phyloP scores from a whole-genome alignment of 2,797 vertebrate species.

The Cynopterus sphinx region DNA sequence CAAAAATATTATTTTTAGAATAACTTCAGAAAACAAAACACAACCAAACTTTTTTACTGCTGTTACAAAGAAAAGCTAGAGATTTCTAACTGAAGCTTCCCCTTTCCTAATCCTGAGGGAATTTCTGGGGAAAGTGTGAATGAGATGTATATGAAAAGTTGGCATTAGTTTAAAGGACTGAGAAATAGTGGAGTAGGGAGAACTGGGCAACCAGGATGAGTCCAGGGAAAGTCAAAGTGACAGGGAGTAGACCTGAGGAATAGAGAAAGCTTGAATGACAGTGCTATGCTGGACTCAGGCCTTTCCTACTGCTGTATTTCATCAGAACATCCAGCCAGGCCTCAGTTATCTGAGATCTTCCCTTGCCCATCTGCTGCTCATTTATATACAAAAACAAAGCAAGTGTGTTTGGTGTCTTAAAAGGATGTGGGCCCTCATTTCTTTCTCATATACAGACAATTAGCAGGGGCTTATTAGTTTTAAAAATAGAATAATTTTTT shows the following conservation, averaged over 20 bases:
- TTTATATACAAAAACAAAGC: not conserved
- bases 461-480: not conserved
- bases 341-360: not conserved
- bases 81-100: not conserved
- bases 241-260: not conserved
- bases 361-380: not conserved
- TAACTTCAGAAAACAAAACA: conserved; percentile 27
- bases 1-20: not conserved
- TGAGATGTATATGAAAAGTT: conserved; percentile 33
- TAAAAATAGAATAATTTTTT: conserved; percentile 22
- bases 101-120: not conserved
- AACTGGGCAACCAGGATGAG: not conserved
- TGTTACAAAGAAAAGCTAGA: conserved; percentile 47
- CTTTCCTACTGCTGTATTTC: not conserved
- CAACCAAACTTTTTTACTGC: not conserved
- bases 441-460: not conserved
- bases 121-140: not conserved
- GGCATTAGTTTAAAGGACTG: not conserved
- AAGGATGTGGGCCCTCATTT: not conserved
- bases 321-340: rapidly evolving
- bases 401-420: not conserved
- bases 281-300: not conserved
- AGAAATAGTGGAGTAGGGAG: not conserved
- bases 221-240: not conserved
- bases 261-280: not conserved